These are phyloP conservation scores for Chaenocephalus aceratus DNA, from an alignment of 2,113 vertebrate genomes.

Conservation along the genomic window DNA sequence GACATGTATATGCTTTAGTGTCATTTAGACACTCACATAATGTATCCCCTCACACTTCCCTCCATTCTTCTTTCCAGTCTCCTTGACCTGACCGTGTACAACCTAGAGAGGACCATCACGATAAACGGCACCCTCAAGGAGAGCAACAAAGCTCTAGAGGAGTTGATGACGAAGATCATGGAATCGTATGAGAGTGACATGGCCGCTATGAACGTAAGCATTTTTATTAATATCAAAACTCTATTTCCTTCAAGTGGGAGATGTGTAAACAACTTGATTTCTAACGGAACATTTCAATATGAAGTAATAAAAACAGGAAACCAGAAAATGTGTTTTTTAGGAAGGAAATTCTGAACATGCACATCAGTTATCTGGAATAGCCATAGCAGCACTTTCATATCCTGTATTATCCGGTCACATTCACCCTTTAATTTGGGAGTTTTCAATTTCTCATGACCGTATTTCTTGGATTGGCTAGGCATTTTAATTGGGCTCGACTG, in stretches of 20 bases:
- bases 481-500: too few relatives aligned
- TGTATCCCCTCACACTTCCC: too few relatives aligned
- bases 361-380: conserved; percentile 6
- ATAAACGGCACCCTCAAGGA: conserved; percentile 93
- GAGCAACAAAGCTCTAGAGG: conserved; percentile 92
- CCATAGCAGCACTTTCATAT: conserved; percentile 11
- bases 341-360: background rate
- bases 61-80: conserved; percentile 80
- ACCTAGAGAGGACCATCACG: conserved; percentile 97
- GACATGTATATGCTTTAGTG: background rate
- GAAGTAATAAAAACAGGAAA: background rate
- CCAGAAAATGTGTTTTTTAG: background rate
- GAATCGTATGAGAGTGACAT: conserved; percentile 98
- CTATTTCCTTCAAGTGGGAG: too few relatives aligned
- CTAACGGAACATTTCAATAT: background rate
- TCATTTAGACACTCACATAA: background rate
- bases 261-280: background rate
- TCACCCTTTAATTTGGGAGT: too few relatives aligned
- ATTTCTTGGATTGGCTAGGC: too few relatives aligned
- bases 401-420: background rate
- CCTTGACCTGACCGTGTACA: conserved; percentile 97
- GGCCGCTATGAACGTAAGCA: conserved; percentile 97
- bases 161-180: conserved; percentile 98
- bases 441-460: too few relatives aligned
- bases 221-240: background rate